Percentiles rank a stretch among this genome's conserved stretches.
Evolutionary conservation across 2,113 vertebrate genomes (phyloP).

Genomic region (Apodemus sylvaticus): DNA sequence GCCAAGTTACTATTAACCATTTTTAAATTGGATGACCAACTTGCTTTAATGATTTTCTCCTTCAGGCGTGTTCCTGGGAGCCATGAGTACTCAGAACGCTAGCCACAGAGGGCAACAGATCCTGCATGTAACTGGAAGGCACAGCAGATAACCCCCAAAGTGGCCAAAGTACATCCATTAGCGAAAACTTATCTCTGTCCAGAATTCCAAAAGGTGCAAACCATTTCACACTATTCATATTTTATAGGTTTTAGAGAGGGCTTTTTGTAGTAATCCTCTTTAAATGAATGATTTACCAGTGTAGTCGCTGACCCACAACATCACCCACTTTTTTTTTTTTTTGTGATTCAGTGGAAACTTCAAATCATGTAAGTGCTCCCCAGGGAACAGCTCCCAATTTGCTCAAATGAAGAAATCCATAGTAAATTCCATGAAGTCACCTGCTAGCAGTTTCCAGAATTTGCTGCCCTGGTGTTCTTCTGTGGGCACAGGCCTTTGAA

Average conservation of each 20-base stretch:
- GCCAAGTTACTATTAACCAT: background rate
- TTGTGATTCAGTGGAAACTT: conserved; percentile 47
- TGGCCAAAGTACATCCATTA: conserved; percentile 53
- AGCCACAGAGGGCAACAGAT: fast-evolving
- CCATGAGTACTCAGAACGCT: background rate
- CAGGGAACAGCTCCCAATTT: conserved; percentile 19
- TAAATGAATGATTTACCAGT: conserved; percentile 62
- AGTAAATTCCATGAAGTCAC: conserved; percentile 40
- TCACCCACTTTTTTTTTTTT: background rate
- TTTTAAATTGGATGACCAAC: background rate
- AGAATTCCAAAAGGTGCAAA: conserved; percentile 62
- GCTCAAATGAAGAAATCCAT: conserved; percentile 18
- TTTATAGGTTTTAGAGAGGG: conserved; percentile 47
- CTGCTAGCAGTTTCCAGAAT: background rate
- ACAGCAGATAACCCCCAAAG: background rate
- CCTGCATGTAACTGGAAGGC: background rate
- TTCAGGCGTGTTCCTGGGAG: background rate
- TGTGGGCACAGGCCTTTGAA: background rate
- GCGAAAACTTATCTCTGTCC: background rate
- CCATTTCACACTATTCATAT: conserved; percentile 69
- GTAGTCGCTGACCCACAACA: conserved; percentile 22
- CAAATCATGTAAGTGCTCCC: background rate
- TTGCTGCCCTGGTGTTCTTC: conserved; percentile 28
- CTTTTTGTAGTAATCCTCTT: background rate
- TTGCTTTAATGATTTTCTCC: background rate